Base-by-base conservation (phyloP, 1,140 invertebrate genomes). In the Diorhabda carinulata region DNA sequence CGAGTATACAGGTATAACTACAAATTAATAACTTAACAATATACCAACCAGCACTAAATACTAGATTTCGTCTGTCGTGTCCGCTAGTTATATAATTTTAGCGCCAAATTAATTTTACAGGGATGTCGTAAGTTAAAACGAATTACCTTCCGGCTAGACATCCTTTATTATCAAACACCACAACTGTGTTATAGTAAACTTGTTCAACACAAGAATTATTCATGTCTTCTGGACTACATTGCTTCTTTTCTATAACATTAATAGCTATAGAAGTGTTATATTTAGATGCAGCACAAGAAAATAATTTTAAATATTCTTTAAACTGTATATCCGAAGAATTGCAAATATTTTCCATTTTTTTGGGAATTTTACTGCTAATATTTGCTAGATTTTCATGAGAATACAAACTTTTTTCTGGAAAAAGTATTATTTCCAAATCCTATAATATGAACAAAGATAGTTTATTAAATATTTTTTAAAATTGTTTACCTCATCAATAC, bases 171-270 rank as follows among this genome's bases (percentile, higher is more conserved):
- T 57, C 70, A 62, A 68, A 61, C 40, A 57, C 64, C 7, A 94
- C 85, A 74, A 93, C 88, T 0, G 90, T 92, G 74, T 93, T 94
- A 79, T 89, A 92, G 83, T 82, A 68, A 6, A 56, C 9, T 8
- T 4, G 25, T n/a, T 44, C 60, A 5, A 25, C 3, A 79, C 60
- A 0, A 77, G 80, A 63, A 85, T 81, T 0, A 52, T 25, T 0
- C 79, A 70, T 69, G 84, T 82, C 3, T 61, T 47, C 5, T 58
- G 1, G 43, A 52, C 6, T 52, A 52, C 72, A 71, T 67, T 57
- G 66, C 56, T 56, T 63, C 73, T 78, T 65, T 76, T 94, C 92
- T 5, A 85, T 84, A 0, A 93, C 80, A 78, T 96, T 94, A 0
- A 92, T 84, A 0, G 94, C 89, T 0, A 95, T 77, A 71, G 88